phyloP scores from a whole-genome alignment of 1,140 invertebrate species.

The Pristionchus pacificus region DNA sequence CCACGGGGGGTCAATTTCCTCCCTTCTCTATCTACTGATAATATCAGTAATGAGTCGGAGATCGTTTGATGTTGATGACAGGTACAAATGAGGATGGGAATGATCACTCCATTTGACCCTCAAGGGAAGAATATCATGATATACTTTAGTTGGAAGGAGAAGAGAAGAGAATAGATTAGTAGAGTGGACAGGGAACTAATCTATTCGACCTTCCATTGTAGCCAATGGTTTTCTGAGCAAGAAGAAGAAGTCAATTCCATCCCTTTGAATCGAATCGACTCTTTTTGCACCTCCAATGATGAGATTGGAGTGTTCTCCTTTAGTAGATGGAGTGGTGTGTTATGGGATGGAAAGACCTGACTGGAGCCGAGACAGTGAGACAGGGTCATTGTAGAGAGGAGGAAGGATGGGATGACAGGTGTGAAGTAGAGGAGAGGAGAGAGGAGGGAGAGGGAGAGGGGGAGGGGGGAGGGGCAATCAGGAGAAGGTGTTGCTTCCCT shows the following conservation, averaged over 20 bases:
- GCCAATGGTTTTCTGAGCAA: too few species aligned
- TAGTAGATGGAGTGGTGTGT: not conserved
- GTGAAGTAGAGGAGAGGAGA: too few species aligned
- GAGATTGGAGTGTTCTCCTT: not conserved
- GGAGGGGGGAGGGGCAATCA: too few species aligned
- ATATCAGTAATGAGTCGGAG: not conserved
- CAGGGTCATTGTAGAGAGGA: too few species aligned
- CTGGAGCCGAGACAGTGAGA: too few species aligned
- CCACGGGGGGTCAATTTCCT: not conserved
- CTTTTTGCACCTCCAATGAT: not conserved
- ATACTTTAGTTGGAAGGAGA: not conserved
- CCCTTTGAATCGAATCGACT: not conserved
- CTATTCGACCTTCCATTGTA: not conserved
- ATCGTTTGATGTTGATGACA: not conserved
- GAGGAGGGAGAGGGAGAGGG: too few species aligned
- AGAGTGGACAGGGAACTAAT: not conserved
- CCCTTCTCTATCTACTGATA: not conserved
- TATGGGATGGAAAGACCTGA: not conserved
- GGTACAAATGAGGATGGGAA: not conserved
- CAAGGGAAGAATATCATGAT: not conserved
- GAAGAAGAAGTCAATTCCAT: too few species aligned
- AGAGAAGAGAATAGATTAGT: not conserved
- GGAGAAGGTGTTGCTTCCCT: too few species aligned
- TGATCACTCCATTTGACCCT: not conserved
- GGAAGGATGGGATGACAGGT: too few species aligned